phyloP scores from a whole-genome alignment of 2,113 vertebrate genomes.

The Paramormyrops kingsleyae region DNA sequence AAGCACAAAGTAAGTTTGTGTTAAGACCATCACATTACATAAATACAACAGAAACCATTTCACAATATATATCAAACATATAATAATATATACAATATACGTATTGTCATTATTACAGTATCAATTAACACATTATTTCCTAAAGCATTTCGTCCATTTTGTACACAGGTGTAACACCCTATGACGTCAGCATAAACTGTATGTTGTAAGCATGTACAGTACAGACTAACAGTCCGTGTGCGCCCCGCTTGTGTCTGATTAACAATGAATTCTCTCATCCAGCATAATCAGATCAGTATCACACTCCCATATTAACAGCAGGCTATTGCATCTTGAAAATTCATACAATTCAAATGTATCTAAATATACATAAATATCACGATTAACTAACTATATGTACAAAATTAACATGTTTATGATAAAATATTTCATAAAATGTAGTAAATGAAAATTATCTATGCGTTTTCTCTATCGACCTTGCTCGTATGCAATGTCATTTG shows the following conservation, averaged over 20 bases:
- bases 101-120: background rate
- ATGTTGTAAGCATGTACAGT: conserved; percentile 10
- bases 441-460: background rate
- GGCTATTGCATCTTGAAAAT: background rate
- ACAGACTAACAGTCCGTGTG: background rate
- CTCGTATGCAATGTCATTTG: conserved; percentile 14
- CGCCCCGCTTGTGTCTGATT: background rate
- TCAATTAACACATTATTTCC: background rate
- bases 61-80: background rate
- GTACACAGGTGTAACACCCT: background rate
- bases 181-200: conserved; percentile 2
- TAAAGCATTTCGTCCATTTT: background rate
- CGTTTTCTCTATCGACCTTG: conserved; percentile 19
- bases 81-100: background rate
- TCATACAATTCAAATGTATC: background rate
- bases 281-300: background rate
- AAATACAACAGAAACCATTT: background rate
- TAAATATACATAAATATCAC: background rate
- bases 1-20: background rate
- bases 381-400: background rate
- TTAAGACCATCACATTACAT: background rate
- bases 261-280: background rate
- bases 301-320: background rate
- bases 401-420: background rate
- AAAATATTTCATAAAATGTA: background rate